Conservation (phyloP, 2,113 vertebrate genomes). For the Axis porcinus region DNA sequence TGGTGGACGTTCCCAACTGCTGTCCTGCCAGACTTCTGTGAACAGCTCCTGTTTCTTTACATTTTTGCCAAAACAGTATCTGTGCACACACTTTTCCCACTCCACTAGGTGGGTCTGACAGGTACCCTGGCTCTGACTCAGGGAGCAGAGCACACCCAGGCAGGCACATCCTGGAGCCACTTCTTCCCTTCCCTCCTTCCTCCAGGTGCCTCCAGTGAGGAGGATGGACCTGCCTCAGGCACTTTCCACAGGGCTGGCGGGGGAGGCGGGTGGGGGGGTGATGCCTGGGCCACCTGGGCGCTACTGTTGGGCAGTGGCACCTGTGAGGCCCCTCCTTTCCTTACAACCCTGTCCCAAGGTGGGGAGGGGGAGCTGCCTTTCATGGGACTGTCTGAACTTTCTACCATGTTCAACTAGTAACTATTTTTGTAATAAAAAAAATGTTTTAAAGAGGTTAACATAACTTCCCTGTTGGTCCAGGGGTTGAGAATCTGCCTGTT, state of each 20-base stretch:
- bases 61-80: neutral
- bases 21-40: neutral
- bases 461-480: neutral
- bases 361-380: neutral
- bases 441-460: neutral
- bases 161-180: neutral
- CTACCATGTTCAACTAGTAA: neutral
- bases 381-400: neutral
- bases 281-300: no score
- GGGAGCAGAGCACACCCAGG: neutral
- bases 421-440: neutral
- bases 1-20: neutral
- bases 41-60: neutral
- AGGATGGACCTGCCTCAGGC: neutral
- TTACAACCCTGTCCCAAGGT: neutral
- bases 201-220: neutral
- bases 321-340: neutral
- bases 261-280: neutral
- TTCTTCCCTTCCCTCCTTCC: neutral
- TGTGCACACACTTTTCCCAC: neutral
- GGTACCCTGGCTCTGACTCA: neutral
- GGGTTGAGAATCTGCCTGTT: neutral
- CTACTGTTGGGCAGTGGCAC: no score
- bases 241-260: neutral
- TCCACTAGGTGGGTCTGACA: neutral